Evolutionary conservation across 2,888 invertebrate species (phyloP), one percentile per base, ranked within the genome.

Genomic region (Apotomis turbidana): DNA sequence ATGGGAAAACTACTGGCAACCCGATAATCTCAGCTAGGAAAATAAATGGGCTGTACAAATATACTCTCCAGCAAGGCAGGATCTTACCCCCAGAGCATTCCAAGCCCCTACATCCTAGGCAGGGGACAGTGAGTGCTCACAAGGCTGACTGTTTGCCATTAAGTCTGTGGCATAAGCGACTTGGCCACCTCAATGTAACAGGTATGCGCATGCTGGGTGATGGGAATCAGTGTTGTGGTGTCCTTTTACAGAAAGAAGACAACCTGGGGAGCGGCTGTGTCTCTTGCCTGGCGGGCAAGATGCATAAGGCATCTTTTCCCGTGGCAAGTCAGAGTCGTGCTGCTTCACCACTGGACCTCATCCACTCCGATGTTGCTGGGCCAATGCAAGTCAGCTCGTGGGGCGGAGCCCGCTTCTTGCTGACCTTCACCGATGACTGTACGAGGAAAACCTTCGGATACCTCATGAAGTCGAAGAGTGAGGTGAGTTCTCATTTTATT

Each of bases 401-500:
- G 36, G 61, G 66, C 1, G 64, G 64, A 12, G 61, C 59, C 12
- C 63, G 44, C 15, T 15, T 15, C 15, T 15, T 15, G 15, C 15
- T 15, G 15, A 15, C 15, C 15, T 15, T 15, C 15, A 64, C 60
- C 1, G 73, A 73, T 41, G 64, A 73, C 15, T 55, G 8, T 10
- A 55, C 69, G 6, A 66, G 70, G 44, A 66, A 66, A 10, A 61
- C 62, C 4, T 73, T 61, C 4, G 57, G 57, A 6, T 66, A 57
- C 5, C 57, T 66, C 3, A 12, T 57, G 46, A 55, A 57, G 55
- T 36, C n/a, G 0, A 74, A 74, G 62, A 15, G 51, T 27, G 67
- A 74, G n/a, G 70, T 74, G n/a, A 58, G 54, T 41, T 51, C 57
- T 6, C 5, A 41, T 66, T 74, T 74, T 62, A 52, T 69, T 49